Evolutionary conservation across 30 jellyfish, hydroid and myxozoan genomes (phyloP), one percentile per base, ranked within the genome.

Genomic region (Chironex yamaguchii): DNA sequence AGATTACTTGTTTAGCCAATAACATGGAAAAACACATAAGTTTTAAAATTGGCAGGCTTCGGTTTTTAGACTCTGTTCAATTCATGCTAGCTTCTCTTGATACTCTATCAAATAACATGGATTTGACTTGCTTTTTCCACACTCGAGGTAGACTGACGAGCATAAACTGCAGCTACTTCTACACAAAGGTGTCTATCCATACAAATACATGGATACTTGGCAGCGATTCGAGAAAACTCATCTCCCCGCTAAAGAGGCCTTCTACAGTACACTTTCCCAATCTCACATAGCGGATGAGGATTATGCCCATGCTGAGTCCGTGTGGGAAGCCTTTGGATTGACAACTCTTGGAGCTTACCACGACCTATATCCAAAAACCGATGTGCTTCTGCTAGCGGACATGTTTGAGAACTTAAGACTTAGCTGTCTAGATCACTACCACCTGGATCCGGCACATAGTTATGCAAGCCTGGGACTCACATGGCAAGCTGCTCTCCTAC

Each of bases 171-270:
- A 74, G 13, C 35, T 87, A 28, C 17, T 87, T 80, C n/a, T 49
- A 30, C 36, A 93, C 23, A 87, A 87, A 52, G 94, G 96, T 0
- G 94, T 87, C 11, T 87, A 87, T 52, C 96, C 96, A 0, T 87
- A 78, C 32, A 93, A 87, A 13, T 87, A 29, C 36, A 70, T 87
- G 87, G 81, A 87, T 81, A n/a, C 72, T 32, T 36, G 29, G 11
- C 12, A n/a, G 0, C 67, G 54, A 67, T 67, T 82, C 52, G 80
- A 25, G 70, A 11, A 35, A n/a, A n/a, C n/a, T n/a, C n/a, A n/a
- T n/a, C 79, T 82, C 29, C 93, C 93, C 32, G 20, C 79, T 23
- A 52, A 48, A 42, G 93, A 82, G 34, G 4, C 2, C 1, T 82
- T 82, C 30, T 49, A 1, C 34, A 82, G 81, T 34, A 49, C 2